Base-by-base conservation (phyloP, 2,797 vertebrate genomes). In the Gallinago stenura region DNA sequence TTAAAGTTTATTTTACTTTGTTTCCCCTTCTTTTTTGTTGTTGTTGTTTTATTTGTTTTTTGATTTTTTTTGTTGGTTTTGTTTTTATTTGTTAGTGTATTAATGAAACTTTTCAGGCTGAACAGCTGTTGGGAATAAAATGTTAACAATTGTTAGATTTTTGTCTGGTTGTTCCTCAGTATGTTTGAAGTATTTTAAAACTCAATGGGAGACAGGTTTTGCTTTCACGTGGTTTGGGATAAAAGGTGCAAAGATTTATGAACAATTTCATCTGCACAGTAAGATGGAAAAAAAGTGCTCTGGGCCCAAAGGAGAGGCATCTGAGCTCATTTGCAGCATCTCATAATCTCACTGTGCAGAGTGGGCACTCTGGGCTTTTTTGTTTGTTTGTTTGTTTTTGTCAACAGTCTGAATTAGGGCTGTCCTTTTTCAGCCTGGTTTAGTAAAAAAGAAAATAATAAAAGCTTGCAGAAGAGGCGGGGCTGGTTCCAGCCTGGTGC, bases 81-180 rank as follows among this genome's bases (percentile, higher is more conserved):
- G 57, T 48, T 93, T 95, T 84, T 54, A 28, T 88, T 93, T 2
- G 6, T 88, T 87, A 96, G 97, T 90, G 72, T 88, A 92, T 83
- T 94, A 80, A 90, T 90, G 62, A 93, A 94, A 80, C 81, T 88
- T 91, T 96, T 95, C 87, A 95, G 93, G 79, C 83, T 95, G 91
- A 96, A 87, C 90, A 94, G 89, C 93, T 93, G 91, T 65, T 64
- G 95, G 97, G 97, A 97, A 97, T 98, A 98, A 98, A 98, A 89
- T 33, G 50, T 88, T 97, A 83, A 75, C 85, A 73, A 85, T 90
- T 96, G 92, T 92, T 97, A 96, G 79, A 89, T 87, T 89, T 66
- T 89, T 82, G 84, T 82, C 90, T 93, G 76, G 25, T 95, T 91
- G 75, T 89, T 97, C 75, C 76, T 93, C 73, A 48, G 51, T 46